These are phyloP conservation scores for Balaenoptera acutorostrata DNA, from an alignment of 2,113 vertebrate genomes.

Conservation along the genomic window DNA sequence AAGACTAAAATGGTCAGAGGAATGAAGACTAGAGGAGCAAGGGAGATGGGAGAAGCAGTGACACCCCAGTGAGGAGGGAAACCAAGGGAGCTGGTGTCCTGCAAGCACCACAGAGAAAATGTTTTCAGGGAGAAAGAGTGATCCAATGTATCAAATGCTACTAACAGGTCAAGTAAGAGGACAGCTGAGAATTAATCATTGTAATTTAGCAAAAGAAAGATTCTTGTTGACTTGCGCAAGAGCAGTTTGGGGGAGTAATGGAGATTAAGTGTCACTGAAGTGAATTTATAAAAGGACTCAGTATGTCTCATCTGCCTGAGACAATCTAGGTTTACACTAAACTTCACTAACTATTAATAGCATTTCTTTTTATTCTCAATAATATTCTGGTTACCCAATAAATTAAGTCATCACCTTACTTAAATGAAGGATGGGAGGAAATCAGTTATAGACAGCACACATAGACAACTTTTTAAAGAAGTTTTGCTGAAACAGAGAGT, in stretches of 20 bases:
- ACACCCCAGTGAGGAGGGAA: accelerated
- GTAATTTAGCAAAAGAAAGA: background rate
- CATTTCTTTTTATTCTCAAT: background rate
- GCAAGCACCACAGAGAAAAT: background rate
- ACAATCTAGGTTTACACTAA: background rate
- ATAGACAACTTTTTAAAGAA: background rate
- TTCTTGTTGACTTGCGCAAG: background rate
- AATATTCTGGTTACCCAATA: background rate
- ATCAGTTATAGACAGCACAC: background rate
- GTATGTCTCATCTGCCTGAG: background rate
- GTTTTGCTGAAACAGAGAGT: background rate
- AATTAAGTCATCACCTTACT: background rate
- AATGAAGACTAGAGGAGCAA: background rate
- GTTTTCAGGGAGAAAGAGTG: background rate
- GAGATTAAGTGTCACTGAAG: background rate
- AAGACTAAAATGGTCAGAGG: background rate
- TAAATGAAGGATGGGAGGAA: background rate
- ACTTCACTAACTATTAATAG: background rate
- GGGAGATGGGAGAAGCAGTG: background rate
- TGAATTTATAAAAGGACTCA: background rate
- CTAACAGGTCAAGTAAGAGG: background rate
- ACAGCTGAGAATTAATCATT: background rate
- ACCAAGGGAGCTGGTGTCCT: accelerated
- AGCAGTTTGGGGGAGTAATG: background rate
- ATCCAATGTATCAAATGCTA: background rate